A percentile compares a stretch with the other conserved stretches of the same genome.
Conservation (phyloP, 2,113 vertebrate species). For the Mesitornis unicolor region DNA sequence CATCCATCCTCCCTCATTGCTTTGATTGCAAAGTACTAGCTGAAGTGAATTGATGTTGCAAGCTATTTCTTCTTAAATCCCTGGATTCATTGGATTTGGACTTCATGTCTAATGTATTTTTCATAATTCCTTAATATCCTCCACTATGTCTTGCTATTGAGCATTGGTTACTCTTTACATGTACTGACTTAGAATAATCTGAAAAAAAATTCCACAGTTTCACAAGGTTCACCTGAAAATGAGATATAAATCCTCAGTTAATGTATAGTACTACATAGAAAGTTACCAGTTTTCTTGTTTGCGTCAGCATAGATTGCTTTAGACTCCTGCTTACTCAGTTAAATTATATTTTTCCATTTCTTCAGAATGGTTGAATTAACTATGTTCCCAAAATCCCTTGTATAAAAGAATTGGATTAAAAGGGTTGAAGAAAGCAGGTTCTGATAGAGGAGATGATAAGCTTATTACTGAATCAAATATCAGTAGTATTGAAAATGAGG, state of each 20-base stretch:
- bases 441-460: neutral
- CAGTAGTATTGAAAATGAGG: neutral
- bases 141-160: neutral
- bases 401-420: neutral
- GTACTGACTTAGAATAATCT: neutral
- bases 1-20: neutral
- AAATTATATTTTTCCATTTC: neutral
- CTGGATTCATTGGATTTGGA: neutral
- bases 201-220: neutral
- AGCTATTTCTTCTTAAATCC: conserved; percentile 6
- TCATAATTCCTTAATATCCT: conserved; percentile 25
- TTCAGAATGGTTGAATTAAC: neutral
- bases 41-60: neutral
- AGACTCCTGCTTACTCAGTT: neutral
- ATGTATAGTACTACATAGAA: neutral
- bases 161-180: neutral
- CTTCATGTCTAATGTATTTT: conserved; percentile 1
- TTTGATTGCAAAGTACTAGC: neutral
- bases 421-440: neutral
- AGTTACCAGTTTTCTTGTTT: neutral
- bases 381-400: neutral
- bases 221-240: neutral
- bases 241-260: neutral
- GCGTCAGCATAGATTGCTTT: conserved; percentile 2
- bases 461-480: conserved; percentile 38